Base-by-base conservation (phyloP, 2,797 vertebrate species). In the Myioborus miniatus region DNA sequence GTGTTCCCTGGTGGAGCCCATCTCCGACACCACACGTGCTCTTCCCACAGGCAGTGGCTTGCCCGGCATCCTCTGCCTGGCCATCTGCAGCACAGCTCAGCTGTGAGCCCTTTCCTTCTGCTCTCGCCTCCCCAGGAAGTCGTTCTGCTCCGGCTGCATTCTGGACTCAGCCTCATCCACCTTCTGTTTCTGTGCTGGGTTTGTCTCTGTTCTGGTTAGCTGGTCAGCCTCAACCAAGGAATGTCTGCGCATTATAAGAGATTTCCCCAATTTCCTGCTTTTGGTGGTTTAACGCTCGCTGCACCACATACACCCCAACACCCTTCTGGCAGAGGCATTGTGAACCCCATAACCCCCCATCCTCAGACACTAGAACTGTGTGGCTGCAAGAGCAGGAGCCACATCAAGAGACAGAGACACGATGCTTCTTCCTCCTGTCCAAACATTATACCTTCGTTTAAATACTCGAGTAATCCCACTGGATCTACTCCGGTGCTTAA, bases 1-100 rank as follows among this genome's bases (percentile, higher is more conserved):
- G 37, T 4, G 64, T 62, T 11, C 43, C 0, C 0, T 0, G 1
- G 26, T 1, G 3, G 37, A 68, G 44, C 27, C 32, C 23, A 5
- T 21, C 39, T 47, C 76, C 0, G 9, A 11, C 1, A 2, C 30
- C 56, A 13, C 2, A 1, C 2, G 3, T 9, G 63, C 78, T 70
- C 47, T 67, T 72, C 82, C 53, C 36, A 19, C 1, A 32, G 60
- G 37, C 17, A 0, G 8, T 0, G 6, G 59, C 7, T 22, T 53
- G 14, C 32, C 67, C 3, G 1, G 1, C 1, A 6, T 22, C 50
- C 81, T 49, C 47, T 55, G 47, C 75, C 78, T 0, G 1, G 39
- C 71, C 58, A 49, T 24, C 62, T 49, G 71, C 0, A 7, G 50
- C 16, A 44, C 68, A 50, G 60, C 56, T 80, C 79, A 58, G n/a